phyloP scores from a whole-genome alignment of 2,113 vertebrate species.

The Muntiacus reevesi region DNA sequence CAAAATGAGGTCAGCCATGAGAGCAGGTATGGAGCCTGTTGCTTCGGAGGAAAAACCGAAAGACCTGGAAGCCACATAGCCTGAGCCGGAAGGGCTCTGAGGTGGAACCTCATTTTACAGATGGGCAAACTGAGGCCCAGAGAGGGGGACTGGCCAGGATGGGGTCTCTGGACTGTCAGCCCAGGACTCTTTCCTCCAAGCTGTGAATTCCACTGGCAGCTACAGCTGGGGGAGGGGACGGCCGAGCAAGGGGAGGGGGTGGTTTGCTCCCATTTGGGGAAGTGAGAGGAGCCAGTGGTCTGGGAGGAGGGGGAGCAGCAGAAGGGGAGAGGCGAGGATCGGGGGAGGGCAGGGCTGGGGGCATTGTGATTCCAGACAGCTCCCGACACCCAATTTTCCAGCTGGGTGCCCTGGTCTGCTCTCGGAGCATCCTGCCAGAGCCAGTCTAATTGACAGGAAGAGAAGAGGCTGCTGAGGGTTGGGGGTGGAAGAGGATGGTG shows the following conservation, averaged over 20 bases:
- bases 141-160: not conserved
- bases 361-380: slow-evolving; percentile 81
- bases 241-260: not conserved
- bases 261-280: not conserved
- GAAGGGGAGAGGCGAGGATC: not conserved
- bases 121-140: not conserved
- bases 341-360: slow-evolving; percentile 50
- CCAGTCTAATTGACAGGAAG: slow-evolving; percentile 66
- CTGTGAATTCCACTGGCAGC: not conserved
- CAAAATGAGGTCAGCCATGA: too few species aligned
- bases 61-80: not conserved
- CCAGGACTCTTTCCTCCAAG: not conserved
- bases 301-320: not conserved
- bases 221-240: not conserved
- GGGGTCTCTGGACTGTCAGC: not conserved
- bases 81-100: not conserved
- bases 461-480: not conserved
- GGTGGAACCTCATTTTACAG: not conserved
- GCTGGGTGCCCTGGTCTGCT: slow-evolving; percentile 78
- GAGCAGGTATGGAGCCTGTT: not conserved
- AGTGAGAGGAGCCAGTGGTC: not conserved
- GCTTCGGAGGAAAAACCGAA: fast-evolving
- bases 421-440: slow-evolving; percentile 66
- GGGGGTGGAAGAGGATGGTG: not conserved
- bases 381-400: slow-evolving; percentile 81